Conservation (phyloP, 2,888 invertebrate species). For the Scaptomyza polygonia region DNA sequence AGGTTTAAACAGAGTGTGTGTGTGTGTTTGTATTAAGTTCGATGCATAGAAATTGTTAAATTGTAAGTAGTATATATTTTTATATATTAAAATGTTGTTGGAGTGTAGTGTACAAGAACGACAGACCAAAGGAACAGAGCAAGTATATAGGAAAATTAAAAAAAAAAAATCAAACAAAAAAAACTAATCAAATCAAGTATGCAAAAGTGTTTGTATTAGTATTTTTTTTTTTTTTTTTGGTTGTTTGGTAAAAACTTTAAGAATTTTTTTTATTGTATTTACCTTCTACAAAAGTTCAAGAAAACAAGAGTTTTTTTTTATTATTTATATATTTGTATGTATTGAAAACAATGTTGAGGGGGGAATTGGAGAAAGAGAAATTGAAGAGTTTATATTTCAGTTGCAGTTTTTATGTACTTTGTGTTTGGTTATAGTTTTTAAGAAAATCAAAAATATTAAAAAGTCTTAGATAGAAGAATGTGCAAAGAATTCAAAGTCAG, state of each 20-base stretch:
- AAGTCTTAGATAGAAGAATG: constrained; percentile 33
- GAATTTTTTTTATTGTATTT: constrained; percentile 79
- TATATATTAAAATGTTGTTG: constrained; percentile 36
- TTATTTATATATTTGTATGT: constrained; percentile 55
- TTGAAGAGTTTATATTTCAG: constrained; percentile 72
- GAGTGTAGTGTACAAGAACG: constrained; percentile 59
- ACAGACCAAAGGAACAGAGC: constrained; percentile 66
- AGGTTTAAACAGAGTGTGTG: constrained; percentile 18
- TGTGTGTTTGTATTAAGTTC: constrained; percentile 26
- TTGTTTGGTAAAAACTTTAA: constrained; percentile 49
- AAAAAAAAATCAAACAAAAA: constrained; percentile 25
- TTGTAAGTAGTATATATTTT: constrained; percentile 32
- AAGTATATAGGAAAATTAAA: constrained; percentile 45
- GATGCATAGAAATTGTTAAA: constrained; percentile 39
- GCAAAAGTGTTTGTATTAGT: constrained; percentile 54
- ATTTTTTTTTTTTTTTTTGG: constrained; percentile 46
- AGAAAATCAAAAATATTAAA: constrained; percentile 48
- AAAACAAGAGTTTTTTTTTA: constrained; percentile 77
- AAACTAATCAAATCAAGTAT: constrained; percentile 51
- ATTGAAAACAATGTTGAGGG: constrained; percentile 61
- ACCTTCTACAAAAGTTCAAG: constrained; percentile 84
- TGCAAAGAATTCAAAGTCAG: constrained; percentile 44
- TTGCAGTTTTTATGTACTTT: constrained; percentile 49
- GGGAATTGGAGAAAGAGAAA: constrained; percentile 80
- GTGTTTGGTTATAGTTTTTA: constrained; percentile 38